Evolutionary conservation across 2,888 invertebrate species (phyloP).

Genomic region (Dichetophora obliterata): DNA sequence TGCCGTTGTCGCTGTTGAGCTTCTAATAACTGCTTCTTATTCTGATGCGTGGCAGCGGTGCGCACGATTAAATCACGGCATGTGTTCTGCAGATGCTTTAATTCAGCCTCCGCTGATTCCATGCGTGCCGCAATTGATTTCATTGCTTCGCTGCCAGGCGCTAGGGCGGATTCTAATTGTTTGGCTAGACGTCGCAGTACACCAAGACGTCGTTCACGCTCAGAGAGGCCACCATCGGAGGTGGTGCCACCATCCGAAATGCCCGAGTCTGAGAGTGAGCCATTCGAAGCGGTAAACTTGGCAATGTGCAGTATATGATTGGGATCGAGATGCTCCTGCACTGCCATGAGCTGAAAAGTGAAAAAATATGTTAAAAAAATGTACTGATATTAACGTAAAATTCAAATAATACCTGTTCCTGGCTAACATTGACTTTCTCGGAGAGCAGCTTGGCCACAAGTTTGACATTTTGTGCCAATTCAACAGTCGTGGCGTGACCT

Average conservation of each 20-base stretch:
- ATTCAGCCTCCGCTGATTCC: conserved; percentile 77
- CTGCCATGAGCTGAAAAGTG: conserved; percentile 58
- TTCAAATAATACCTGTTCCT: conserved; percentile 59
- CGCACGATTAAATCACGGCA: conserved; percentile 74
- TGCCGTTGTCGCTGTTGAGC: conserved; percentile 45
- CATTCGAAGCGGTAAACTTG: conserved; percentile 70
- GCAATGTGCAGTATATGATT: conserved; percentile 66
- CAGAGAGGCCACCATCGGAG: conserved; percentile 76
- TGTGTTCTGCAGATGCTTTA: conserved; percentile 76
- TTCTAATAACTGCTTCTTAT: conserved; percentile 56
- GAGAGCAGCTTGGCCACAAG: conserved; percentile 69
- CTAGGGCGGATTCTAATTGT: conserved; percentile 75
- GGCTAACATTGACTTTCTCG: conserved; percentile 68
- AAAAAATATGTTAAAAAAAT: background rate
- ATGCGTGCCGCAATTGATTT: conserved; percentile 76
- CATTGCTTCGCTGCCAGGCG: conserved; percentile 78
- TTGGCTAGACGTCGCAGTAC: conserved; percentile 78
- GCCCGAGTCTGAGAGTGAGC: conserved; percentile 80
- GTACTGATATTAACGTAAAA: background rate
- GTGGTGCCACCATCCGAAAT: conserved; percentile 83
- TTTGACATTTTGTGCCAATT: conserved; percentile 69
- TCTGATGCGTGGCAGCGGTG: conserved; percentile 68
- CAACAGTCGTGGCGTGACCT: conserved; percentile 66
- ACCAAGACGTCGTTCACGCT: conserved; percentile 77
- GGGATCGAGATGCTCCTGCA: conserved; percentile 66